phyloP scores from a whole-genome alignment of 2,888 invertebrate genomes.

The Ypsolopha scabrella region DNA sequence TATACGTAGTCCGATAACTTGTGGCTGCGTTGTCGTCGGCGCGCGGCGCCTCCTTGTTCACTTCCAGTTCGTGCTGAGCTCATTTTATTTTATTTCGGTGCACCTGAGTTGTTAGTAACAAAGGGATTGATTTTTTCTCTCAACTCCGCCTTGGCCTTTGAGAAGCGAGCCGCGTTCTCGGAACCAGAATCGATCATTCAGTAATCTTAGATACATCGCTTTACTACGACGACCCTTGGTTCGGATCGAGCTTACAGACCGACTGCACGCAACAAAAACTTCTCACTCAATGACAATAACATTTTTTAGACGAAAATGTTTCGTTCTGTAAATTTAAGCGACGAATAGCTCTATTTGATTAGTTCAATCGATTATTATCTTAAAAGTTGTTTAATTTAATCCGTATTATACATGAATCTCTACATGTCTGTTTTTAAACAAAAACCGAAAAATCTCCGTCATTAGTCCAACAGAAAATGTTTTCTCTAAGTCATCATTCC shows the following conservation, averaged over 20 bases:
- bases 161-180: slow-evolving; percentile 47
- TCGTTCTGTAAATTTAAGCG: too few relatives aligned
- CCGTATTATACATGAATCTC: too few relatives aligned
- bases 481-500: too few relatives aligned
- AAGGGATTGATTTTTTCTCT: slow-evolving; percentile 58
- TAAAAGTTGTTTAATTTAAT: not conserved
- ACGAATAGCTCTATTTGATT: too few relatives aligned
- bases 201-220: slow-evolving; percentile 37
- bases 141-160: slow-evolving; percentile 50
- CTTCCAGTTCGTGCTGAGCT: slow-evolving; percentile 31
- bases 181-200: slow-evolving; percentile 48
- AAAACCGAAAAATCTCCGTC: too few relatives aligned
- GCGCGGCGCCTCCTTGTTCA: slow-evolving; percentile 37
- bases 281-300: slow-evolving; percentile 10
- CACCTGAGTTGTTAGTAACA: slow-evolving; percentile 66
- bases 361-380: not conserved
- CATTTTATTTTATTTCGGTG: slow-evolving; percentile 56
- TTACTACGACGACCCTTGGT: slow-evolving; percentile 13
- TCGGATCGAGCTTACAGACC: not conserved
- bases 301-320: slow-evolving; percentile 1
- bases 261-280: slow-evolving; percentile 8
- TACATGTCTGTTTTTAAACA: too few relatives aligned
- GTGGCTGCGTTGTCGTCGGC: slow-evolving; percentile 23
- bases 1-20: slow-evolving; percentile 31
- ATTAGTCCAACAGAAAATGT: too few relatives aligned